Evolutionary conservation across 2,888 invertebrate species (phyloP).

Genomic region (Caenorhabditis sinica): DNA sequence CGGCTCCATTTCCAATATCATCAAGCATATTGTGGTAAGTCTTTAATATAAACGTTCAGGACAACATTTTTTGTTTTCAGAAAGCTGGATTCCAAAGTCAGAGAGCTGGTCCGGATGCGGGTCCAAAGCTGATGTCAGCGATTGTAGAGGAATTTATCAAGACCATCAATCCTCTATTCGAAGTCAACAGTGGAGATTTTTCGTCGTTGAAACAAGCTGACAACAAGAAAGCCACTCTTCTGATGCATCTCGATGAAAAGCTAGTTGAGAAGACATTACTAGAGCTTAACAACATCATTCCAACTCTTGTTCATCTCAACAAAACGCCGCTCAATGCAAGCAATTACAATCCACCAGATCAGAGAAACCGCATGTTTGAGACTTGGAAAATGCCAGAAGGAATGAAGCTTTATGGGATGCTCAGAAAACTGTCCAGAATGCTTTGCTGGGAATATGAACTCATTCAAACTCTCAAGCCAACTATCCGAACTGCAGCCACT

Average conservation of each 20-base stretch:
- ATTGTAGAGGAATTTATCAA: constrained; percentile 56
- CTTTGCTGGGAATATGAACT: constrained; percentile 70
- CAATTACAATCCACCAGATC: constrained; percentile 46
- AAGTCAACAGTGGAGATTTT: constrained; percentile 33
- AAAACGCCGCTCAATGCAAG: constrained; percentile 25
- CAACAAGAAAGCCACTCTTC: constrained; percentile 32
- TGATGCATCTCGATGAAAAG: constrained; percentile 60
- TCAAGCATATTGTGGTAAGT: constrained; percentile 72
- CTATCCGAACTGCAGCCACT: constrained; percentile 60
- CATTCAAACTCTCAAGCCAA: constrained; percentile 62
- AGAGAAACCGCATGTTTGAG: constrained; percentile 60
- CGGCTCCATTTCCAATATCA: constrained; percentile 70
- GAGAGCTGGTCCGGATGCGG: constrained; percentile 47
- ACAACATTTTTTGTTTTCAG: constrained; percentile 30
- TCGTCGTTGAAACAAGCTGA: constrained; percentile 30
- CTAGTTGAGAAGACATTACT: constrained; percentile 53
- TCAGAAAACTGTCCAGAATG: constrained; percentile 65
- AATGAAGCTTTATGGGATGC: constrained; percentile 55
- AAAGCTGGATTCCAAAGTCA: constrained; percentile 54
- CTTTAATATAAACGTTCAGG: not conserved
- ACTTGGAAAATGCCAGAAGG: constrained; percentile 68
- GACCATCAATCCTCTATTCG: constrained; percentile 57
- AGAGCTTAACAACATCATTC: constrained; percentile 64
- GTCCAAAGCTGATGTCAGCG: constrained; percentile 59
- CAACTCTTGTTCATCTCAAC: constrained; percentile 63